A percentile compares a stretch with the other conserved stretches of the same genome.
Conservation (phyloP, 2,888 invertebrate species). For the Nemotelus nigrinus region DNA sequence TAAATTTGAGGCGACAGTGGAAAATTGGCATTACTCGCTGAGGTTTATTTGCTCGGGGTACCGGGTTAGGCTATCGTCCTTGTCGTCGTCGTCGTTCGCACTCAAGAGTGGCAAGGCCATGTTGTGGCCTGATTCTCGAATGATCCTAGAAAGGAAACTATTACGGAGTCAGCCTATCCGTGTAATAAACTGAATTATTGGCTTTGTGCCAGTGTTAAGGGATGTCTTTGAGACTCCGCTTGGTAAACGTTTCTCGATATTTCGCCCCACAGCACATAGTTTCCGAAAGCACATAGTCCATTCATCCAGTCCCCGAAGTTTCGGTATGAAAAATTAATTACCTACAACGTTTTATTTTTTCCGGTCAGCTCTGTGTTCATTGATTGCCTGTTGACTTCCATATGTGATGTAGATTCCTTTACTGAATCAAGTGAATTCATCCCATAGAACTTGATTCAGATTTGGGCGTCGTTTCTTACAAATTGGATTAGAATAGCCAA, state of each 20-base stretch:
- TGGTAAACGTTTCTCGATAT: background rate
- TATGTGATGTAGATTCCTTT: no score
- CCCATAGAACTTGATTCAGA: no score
- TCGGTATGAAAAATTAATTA: no score
- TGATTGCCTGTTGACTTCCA: no score
- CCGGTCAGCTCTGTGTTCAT: no score
- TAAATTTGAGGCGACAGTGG: conserved; percentile 25
- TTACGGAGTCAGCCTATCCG: background rate
- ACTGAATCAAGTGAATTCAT: no score
- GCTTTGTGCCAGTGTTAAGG: conserved; percentile 21
- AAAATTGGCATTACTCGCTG: conserved; percentile 23
- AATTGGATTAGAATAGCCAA: no score
- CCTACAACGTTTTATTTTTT: no score
- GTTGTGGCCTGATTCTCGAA: background rate
- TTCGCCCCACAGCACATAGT: no score
- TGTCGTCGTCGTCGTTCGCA: conserved; percentile 21
- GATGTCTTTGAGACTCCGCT: conserved; percentile 21
- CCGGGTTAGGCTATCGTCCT: background rate
- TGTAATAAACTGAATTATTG: conserved; percentile 11
- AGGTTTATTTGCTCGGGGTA: conserved; percentile 22
- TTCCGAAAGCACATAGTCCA: no score
- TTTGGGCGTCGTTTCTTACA: no score
- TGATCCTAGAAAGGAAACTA: conserved; percentile 19
- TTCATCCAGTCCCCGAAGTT: no score
- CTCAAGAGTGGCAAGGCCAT: conserved; percentile 18